Evolutionary conservation across 2,888 invertebrate species (phyloP).

Genomic region (Gibbula magus): DNA sequence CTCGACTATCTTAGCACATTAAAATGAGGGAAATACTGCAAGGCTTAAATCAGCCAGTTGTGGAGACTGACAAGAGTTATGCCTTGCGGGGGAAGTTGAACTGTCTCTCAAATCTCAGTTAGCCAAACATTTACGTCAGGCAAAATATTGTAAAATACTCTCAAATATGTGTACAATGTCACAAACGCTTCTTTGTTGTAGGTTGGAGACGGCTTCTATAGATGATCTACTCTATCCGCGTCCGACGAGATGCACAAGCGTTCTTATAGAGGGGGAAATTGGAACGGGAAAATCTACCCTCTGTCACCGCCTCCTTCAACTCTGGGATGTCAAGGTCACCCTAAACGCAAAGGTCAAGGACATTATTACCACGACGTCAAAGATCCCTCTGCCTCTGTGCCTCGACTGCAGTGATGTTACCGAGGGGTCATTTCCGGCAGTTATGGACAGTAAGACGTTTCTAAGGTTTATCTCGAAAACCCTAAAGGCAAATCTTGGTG

Average conservation of each 20-base stretch:
- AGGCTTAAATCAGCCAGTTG: too few relatives aligned
- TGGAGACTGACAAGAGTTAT: too few relatives aligned
- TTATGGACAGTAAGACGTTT: neutral
- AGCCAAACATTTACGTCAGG: too few relatives aligned
- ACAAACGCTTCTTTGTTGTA: slow-evolving; percentile 15
- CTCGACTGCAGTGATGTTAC: slow-evolving; percentile 8
- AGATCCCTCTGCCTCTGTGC: neutral
- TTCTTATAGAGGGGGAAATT: slow-evolving; percentile 46
- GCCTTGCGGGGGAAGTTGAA: too few relatives aligned
- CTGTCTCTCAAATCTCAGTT: too few relatives aligned
- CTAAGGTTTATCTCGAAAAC: neutral
- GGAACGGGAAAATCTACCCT: slow-evolving; percentile 47
- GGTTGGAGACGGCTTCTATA: slow-evolving; percentile 42
- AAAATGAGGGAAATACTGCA: too few relatives aligned
- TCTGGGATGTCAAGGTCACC: slow-evolving; percentile 36
- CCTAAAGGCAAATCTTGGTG: neutral
- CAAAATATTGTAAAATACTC: neutral
- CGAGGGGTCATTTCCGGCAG: neutral
- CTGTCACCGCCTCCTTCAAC: slow-evolving; percentile 42
- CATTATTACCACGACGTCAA: neutral
- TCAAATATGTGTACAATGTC: too few relatives aligned
- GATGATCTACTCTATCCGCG: slow-evolving; percentile 42
- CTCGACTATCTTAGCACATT: too few relatives aligned
- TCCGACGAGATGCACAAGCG: slow-evolving; percentile 34
- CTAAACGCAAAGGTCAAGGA: neutral